phyloP scores from a whole-genome alignment of 64 coral and sea anemone species.

The Dendronephthya gigantea region DNA sequence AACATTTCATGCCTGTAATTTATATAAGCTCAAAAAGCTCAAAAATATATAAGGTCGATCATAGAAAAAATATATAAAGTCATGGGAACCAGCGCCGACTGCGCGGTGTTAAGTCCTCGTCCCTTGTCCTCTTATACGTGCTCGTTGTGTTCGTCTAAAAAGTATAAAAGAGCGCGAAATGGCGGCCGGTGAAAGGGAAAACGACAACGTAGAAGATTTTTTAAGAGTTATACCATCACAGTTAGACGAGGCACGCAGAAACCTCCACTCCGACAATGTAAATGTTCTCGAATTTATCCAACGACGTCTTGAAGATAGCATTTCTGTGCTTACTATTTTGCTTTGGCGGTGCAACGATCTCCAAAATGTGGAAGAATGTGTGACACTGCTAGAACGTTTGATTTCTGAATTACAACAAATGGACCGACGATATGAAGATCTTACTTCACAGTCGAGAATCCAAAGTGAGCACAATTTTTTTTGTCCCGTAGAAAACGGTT shows the following conservation, averaged over 20 bases:
- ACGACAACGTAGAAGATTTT: not conserved
- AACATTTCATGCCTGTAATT: no score
- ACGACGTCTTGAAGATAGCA: conserved; percentile 19
- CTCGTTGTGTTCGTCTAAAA: no score
- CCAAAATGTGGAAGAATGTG: not conserved
- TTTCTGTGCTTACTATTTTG: not conserved
- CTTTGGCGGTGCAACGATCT: not conserved
- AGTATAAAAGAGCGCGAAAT: not conserved
- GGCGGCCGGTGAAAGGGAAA: not conserved
- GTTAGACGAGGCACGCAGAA: not conserved
- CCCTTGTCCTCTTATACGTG: no score
- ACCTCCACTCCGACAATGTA: not conserved
- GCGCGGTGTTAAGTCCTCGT: no score
- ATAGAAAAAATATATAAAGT: not conserved
- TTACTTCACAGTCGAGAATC: not conserved
- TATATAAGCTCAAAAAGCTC: no score
- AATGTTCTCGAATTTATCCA: conserved; percentile 5
- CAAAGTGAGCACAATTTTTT: not conserved
- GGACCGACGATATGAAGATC: not conserved
- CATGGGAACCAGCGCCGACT: not conserved
- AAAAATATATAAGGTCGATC: no score
- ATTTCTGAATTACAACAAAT: not conserved
- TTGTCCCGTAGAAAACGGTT: not conserved
- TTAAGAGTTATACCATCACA: not conserved
- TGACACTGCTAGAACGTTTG: not conserved